A percentile compares a stretch with the other conserved stretches of the same genome.
phyloP scores from a whole-genome alignment of 2,888 invertebrate genomes.

The Diabrotica balteata region DNA sequence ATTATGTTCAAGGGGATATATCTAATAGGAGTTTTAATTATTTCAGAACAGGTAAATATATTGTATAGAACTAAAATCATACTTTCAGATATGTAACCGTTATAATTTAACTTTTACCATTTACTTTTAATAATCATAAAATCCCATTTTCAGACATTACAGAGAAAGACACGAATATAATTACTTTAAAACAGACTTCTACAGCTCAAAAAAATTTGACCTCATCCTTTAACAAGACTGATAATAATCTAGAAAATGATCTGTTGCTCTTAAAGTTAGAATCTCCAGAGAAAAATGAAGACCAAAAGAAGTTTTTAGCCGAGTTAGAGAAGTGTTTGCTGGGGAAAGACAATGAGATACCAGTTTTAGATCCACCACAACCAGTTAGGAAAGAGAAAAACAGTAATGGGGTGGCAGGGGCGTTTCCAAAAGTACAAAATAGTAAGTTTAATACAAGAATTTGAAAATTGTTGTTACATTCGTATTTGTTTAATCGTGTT shows the following conservation, averaged over 20 bases:
- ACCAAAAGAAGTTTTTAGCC: slow-evolving; percentile 65
- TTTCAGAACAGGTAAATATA: slow-evolving; percentile 24
- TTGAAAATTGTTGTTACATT: neutral
- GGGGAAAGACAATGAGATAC: slow-evolving; percentile 53
- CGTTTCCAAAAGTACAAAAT: slow-evolving; percentile 57
- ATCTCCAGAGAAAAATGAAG: slow-evolving; percentile 34
- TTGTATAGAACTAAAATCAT: neutral
- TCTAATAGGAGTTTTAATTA: slow-evolving; percentile 46
- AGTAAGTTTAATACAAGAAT: slow-evolving; percentile 35
- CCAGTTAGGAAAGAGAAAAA: slow-evolving; percentile 33
- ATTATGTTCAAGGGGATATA: slow-evolving; percentile 46
- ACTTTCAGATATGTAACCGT: no score
- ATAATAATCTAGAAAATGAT: slow-evolving; percentile 33
- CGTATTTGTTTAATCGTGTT: no score
- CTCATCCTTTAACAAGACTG: slow-evolving; percentile 26
- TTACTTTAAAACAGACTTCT: slow-evolving; percentile 40
- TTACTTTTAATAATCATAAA: no score
- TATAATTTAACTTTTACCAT: no score
- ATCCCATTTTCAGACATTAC: neutral
- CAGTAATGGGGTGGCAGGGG: slow-evolving; percentile 28
- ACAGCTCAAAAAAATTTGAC: slow-evolving; percentile 42
- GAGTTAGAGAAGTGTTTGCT: slow-evolving; percentile 70
- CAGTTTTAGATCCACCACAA: slow-evolving; percentile 61
- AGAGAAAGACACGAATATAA: slow-evolving; percentile 35
- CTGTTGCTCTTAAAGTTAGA: slow-evolving; percentile 41